Evolutionary conservation across 2,888 invertebrate species (phyloP).

Genomic region (Parelbella ahira): DNA sequence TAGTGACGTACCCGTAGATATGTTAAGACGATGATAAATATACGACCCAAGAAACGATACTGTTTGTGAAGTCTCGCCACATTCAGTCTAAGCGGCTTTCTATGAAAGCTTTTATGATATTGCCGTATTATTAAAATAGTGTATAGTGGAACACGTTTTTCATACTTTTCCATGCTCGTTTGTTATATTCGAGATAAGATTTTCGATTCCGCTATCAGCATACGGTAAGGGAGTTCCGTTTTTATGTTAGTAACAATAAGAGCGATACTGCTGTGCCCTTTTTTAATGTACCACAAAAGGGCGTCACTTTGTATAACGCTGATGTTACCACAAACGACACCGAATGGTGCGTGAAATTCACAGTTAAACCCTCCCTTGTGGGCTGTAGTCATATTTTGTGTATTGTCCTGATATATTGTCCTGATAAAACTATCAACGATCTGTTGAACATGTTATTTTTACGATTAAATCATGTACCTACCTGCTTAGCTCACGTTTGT

Average conservation of each 20-base stretch:
- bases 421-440: too few species aligned
- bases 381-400: slow-evolving; percentile 54
- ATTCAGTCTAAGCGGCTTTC: too few species aligned
- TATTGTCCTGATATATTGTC: too few species aligned
- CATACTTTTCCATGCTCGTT: slow-evolving; percentile 11
- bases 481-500: too few species aligned
- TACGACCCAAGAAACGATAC: too few species aligned
- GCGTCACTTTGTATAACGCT: slow-evolving; percentile 70
- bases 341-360: slow-evolving; percentile 72
- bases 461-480: too few species aligned
- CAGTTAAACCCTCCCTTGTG: slow-evolving; percentile 48
- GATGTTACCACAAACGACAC: slow-evolving; percentile 65
- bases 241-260: slow-evolving; percentile 1
- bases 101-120: too few species aligned
- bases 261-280: slow-evolving; percentile 11
- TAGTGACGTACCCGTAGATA: too few species aligned
- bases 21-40: not conserved
- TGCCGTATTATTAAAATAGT: slow-evolving; percentile 6
- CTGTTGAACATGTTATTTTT: too few species aligned
- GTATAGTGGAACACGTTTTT: slow-evolving; percentile 7
- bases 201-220: slow-evolving; percentile 6
- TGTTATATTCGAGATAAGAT: slow-evolving; percentile 4
- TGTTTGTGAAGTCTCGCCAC: too few species aligned
- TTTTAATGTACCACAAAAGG: slow-evolving; percentile 39
- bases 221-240: slow-evolving; percentile 12